phyloP scores from a whole-genome alignment of 1,140 invertebrate genomes.

The Hydropsyche tenuis region DNA sequence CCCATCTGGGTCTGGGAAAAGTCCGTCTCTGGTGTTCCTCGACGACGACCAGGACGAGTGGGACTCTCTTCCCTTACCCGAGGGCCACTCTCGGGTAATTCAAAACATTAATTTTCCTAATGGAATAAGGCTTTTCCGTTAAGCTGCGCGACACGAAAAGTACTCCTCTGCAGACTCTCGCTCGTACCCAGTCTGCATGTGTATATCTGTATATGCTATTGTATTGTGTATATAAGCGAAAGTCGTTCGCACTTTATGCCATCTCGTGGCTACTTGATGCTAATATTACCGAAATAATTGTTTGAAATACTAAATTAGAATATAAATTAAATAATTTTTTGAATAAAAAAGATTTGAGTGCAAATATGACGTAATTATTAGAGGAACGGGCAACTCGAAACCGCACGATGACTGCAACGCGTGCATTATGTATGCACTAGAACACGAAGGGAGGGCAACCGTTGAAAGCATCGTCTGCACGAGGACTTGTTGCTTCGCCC shows the following conservation, averaged over 20 bases:
- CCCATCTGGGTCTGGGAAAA: background rate
- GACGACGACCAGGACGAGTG: background rate
- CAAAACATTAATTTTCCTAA: slow-evolving; percentile 64
- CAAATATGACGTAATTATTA: no score
- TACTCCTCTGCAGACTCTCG: slow-evolving; percentile 46
- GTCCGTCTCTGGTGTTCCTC: slow-evolving; percentile 10
- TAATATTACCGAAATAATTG: no score
- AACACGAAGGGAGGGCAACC: background rate
- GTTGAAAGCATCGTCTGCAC: slow-evolving; percentile 13
- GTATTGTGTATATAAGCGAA: background rate
- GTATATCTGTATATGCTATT: background rate
- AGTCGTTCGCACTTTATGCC: slow-evolving; percentile 32
- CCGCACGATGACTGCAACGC: background rate
- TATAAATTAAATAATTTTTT: no score
- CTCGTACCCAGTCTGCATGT: slow-evolving; percentile 19
- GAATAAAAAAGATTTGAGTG: no score
- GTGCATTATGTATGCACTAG: slow-evolving; percentile 17
- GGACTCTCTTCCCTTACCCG: slow-evolving; percentile 29
- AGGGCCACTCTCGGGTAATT: slow-evolving; percentile 51
- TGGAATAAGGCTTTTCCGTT: slow-evolving; percentile 58
- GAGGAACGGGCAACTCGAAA: no score
- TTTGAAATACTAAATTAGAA: no score
- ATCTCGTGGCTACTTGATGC: slow-evolving; percentile 14
- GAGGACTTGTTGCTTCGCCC: slow-evolving; percentile 30
- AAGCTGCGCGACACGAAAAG: slow-evolving; percentile 55